Evolutionary conservation across 1,140 invertebrate genomes (phyloP).

Genomic region (Brachionus rotundiformis): DNA sequence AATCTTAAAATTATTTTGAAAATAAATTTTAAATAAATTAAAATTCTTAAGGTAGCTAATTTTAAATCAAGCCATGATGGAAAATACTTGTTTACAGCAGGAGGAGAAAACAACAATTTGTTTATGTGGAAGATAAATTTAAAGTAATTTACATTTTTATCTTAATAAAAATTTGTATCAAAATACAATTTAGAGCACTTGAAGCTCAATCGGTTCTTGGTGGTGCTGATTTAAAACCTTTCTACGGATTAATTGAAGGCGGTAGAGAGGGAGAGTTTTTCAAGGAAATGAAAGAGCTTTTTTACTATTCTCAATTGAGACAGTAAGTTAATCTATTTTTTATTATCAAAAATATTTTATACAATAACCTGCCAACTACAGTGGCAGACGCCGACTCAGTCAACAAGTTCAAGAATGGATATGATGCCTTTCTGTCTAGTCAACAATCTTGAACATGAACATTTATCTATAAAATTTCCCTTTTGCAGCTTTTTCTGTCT

Average conservation of each 20-base stretch:
- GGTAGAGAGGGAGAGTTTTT: constrained; percentile 69
- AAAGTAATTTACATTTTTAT: constrained; percentile 64
- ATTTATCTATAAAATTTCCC: too few species aligned
- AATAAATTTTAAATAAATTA: not conserved
- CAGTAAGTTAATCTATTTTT: constrained; percentile 57
- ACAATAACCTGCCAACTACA: too few species aligned
- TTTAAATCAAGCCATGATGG: constrained; percentile 62
- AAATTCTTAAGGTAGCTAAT: constrained; percentile 57
- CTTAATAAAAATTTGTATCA: not conserved
- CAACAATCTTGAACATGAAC: too few species aligned
- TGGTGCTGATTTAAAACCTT: constrained; percentile 64
- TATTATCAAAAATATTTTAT: too few species aligned
- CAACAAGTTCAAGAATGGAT: too few species aligned
- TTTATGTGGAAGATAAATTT: constrained; percentile 70
- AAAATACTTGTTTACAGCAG: constrained; percentile 68
- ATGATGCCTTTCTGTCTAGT: too few species aligned
- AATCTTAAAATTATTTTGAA: constrained; percentile 65
- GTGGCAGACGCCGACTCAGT: too few species aligned
- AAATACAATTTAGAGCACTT: constrained; percentile 57
- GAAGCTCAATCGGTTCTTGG: constrained; percentile 64
- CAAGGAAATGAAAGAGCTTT: constrained; percentile 72
- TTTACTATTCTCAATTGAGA: constrained; percentile 74
- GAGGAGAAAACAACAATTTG: constrained; percentile 66
- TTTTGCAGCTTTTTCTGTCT: too few species aligned
- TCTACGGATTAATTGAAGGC: constrained; percentile 64